Conservation (phyloP, 2,888 invertebrate genomes). For the Subacronicta megacephala region DNA sequence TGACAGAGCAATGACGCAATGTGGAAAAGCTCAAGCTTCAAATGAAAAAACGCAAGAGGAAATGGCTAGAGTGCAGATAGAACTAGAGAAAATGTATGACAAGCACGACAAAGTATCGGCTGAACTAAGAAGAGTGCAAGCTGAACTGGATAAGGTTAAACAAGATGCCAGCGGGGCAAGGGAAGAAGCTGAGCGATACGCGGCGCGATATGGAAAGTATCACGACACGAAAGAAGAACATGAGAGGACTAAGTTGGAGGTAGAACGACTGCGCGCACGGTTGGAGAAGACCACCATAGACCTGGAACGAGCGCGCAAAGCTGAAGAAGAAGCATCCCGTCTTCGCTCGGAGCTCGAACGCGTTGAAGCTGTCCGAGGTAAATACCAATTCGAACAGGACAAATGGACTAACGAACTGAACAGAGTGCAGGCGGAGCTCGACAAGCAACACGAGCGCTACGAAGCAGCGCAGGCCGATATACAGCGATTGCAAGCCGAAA, state of each 20-base stretch:
- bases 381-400: slow-evolving; percentile 90
- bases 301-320: slow-evolving; percentile 93
- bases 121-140: slow-evolving; percentile 95
- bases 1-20: slow-evolving; percentile 96
- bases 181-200: slow-evolving; percentile 94
- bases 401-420: slow-evolving; percentile 91
- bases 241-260: slow-evolving; percentile 93
- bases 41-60: slow-evolving; percentile 97
- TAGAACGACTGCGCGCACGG: slow-evolving; percentile 94
- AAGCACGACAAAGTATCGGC: slow-evolving; percentile 96
- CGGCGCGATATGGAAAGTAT: slow-evolving; percentile 93
- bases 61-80: slow-evolving; percentile 95
- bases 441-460: slow-evolving; percentile 93
- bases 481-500: slow-evolving; percentile 91
- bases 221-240: slow-evolving; percentile 94
- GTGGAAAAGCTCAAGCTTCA: slow-evolving; percentile 95
- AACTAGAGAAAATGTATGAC: slow-evolving; percentile 97
- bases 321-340: slow-evolving; percentile 91
- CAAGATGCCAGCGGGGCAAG: slow-evolving; percentile 93
- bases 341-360: slow-evolving; percentile 93
- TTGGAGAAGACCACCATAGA: slow-evolving; percentile 95
- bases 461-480: slow-evolving; percentile 93
- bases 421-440: slow-evolving; percentile 93
- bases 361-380: slow-evolving; percentile 92
- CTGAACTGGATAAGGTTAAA: slow-evolving; percentile 92